These are phyloP conservation scores for Unio delphinus DNA, from an alignment of 2,888 invertebrate genomes.

Conservation along the genomic window DNA sequence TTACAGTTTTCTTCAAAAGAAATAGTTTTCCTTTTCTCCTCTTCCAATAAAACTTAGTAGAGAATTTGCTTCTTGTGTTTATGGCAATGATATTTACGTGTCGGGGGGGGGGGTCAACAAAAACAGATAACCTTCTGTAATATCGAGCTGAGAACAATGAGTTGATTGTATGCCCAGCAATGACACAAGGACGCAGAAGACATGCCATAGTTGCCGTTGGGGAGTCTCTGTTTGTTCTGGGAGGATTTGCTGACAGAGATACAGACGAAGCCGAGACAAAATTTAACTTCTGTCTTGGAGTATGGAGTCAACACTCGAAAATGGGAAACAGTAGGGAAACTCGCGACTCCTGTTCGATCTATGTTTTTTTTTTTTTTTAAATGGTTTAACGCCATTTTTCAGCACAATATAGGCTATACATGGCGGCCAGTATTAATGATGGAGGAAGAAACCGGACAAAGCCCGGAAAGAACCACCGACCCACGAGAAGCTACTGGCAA, in stretches of 20 bases:
- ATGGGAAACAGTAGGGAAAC: constrained; percentile 37
- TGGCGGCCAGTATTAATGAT: too few species aligned
- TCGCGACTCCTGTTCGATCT: constrained; percentile 39
- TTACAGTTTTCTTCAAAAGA: constrained; percentile 40
- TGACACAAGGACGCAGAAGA: constrained; percentile 46
- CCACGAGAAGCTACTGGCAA: too few species aligned
- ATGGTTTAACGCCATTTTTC: too few species aligned
- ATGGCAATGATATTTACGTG: constrained; percentile 52
- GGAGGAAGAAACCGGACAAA: too few species aligned
- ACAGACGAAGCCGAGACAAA: constrained; percentile 42
- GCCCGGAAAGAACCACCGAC: too few species aligned
- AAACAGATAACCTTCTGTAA: constrained; percentile 40
- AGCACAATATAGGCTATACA: too few species aligned
- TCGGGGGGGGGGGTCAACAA: constrained; percentile 53
- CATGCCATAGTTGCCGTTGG: constrained; percentile 55
- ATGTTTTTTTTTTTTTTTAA: too few species aligned
- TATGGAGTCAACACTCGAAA: constrained; percentile 43
- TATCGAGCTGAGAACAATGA: constrained; percentile 48
- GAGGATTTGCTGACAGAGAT: constrained; percentile 52
- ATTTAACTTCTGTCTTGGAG: constrained; percentile 43
- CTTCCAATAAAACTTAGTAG: constrained; percentile 44
- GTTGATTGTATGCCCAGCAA: constrained; percentile 45
- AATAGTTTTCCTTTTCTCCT: constrained; percentile 44
- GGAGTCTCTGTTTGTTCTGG: constrained; percentile 46
- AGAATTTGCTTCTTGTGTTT: constrained; percentile 47